Conservation (phyloP, 1,140 invertebrate species). For the Drosophila parabipectinata region DNA sequence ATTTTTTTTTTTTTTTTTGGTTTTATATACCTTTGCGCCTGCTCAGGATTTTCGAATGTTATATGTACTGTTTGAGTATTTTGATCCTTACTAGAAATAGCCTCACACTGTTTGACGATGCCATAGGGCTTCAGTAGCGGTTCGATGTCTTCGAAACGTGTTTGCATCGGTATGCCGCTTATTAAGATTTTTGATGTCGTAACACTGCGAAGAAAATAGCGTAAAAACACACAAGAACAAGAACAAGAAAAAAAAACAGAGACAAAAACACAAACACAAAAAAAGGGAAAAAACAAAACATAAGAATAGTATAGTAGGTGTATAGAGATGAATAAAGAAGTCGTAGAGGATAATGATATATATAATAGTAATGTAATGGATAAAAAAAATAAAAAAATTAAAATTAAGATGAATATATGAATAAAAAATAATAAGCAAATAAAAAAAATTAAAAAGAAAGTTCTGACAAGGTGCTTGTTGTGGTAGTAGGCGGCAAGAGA, state of each 20-base stretch:
- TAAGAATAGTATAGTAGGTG: slow-evolving; percentile 24
- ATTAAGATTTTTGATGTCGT: slow-evolving; percentile 92
- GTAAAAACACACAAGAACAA: slow-evolving; percentile 77
- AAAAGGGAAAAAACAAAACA: slow-evolving; percentile 24
- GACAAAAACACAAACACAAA: slow-evolving; percentile 41
- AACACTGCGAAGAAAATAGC: slow-evolving; percentile 86
- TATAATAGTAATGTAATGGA: slow-evolving; percentile 9
- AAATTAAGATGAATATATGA: slow-evolving; percentile 7
- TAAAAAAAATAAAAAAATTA: slow-evolving; percentile 8
- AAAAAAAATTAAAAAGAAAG: slow-evolving; percentile 7
- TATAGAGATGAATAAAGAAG: slow-evolving; percentile 12
- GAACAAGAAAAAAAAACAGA: slow-evolving; percentile 5
- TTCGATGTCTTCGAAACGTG: slow-evolving; percentile 93
- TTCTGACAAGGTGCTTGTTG: neutral
- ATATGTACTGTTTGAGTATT: slow-evolving; percentile 92
- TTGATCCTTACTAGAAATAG: slow-evolving; percentile 90
- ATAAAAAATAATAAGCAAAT: slow-evolving; percentile 18
- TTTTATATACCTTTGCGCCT: slow-evolving; percentile 93
- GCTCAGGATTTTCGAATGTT: slow-evolving; percentile 94
- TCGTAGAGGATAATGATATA: slow-evolving; percentile 6
- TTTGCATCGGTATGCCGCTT: slow-evolving; percentile 92
- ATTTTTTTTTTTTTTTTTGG: slow-evolving; percentile 12
- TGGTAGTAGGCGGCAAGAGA: neutral
- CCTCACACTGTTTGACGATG: slow-evolving; percentile 93
- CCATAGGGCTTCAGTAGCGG: slow-evolving; percentile 91